Evolutionary conservation across 2,888 invertebrate genomes (phyloP), one percentile per base, ranked within the genome.

Genomic region (Ectemnius continuus): DNA sequence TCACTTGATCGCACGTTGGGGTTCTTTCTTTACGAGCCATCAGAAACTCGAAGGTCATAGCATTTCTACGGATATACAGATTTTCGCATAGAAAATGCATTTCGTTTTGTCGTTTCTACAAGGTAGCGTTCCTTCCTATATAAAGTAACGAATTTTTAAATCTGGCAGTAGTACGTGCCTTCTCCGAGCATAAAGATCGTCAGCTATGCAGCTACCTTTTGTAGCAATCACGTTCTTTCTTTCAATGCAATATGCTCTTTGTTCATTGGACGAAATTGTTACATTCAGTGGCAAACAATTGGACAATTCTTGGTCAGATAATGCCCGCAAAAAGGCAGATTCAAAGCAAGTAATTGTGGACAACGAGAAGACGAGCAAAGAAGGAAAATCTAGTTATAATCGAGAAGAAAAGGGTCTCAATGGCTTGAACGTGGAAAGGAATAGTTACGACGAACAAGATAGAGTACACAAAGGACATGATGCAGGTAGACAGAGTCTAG

Each of bases 361-460:
- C 23, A 75, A 83, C 23, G 76, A 70, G 57, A 73, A 75, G 46
- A 64, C 64, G 18, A 78, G 61, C 4, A 81, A 80, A n/a, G 80
- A 78, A 23, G 79, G 73, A 4, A 75, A 57, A 20, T 61, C 74
- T 6, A 77, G 75, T 58, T 78, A 72, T 36, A 80, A 78, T 2
- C 80, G 72, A 16, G 82, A 67, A 2, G 81, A 82, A 28, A 58
- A 71, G 2, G 80, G 74, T 14, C 77, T 75, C 47, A 81, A 83
- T 4, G 77, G 70, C 0, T 58, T 47, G 6, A 78, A 80, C 18
- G 68, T 88, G 65, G 92, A 93, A 57, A 91, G 91, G 81, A 91
- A 91, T 2, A 92, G 92, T 79, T 93, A 92, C 86, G 83, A 91
- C 61, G 92, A 92, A 58, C 92, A 92, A 72, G 93, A 93, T 70